Conservation (phyloP, 2,113 vertebrate genomes). For the Budorcas taxicolor region DNA sequence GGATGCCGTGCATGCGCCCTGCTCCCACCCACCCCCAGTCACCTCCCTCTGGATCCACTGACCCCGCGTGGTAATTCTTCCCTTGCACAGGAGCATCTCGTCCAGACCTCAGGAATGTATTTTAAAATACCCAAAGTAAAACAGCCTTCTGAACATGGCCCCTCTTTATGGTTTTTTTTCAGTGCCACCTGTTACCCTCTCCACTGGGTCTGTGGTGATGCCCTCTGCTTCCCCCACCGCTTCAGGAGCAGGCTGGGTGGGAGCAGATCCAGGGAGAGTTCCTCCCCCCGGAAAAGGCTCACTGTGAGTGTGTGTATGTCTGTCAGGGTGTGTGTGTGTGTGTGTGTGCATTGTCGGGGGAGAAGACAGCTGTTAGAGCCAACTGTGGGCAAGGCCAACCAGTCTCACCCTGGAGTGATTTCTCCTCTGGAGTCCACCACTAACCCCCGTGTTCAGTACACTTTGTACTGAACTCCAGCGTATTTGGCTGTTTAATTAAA, state of each 20-base stretch:
- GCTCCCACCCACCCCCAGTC: not conserved
- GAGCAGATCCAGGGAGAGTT: not conserved
- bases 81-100: not conserved
- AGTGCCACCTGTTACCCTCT: not conserved
- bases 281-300: not conserved
- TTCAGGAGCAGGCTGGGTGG: not conserved
- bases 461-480: too few relatives aligned
- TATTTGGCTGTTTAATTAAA: not conserved
- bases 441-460: not conserved
- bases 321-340: not conserved
- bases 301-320: not conserved
- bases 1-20: rapidly evolving
- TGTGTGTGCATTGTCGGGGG: not conserved
- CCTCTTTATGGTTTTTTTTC: not conserved
- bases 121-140: not conserved
- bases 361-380: not conserved
- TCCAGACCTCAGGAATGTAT: not conserved
- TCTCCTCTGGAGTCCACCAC: not conserved
- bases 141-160: not conserved
- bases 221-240: not conserved
- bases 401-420: not conserved
- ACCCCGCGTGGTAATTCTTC: rapidly evolving
- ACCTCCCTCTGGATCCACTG: not conserved
- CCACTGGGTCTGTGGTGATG: not conserved
- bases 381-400: not conserved